phyloP scores from a whole-genome alignment of 2,888 invertebrate species.

The Chymomyza procnemis region DNA sequence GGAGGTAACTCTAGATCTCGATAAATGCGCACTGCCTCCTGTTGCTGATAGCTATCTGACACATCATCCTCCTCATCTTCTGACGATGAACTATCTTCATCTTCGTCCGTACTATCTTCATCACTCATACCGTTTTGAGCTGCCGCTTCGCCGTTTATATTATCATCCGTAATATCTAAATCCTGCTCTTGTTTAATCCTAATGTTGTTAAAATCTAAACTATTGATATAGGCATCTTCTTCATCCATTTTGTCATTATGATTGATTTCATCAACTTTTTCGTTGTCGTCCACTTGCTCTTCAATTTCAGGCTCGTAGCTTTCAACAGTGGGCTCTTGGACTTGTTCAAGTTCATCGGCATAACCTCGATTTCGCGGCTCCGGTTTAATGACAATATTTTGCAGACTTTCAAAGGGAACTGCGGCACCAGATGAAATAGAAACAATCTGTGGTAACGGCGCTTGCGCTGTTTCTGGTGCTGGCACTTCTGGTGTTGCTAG shows the following conservation, averaged over 20 bases:
- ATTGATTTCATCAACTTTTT: constrained; percentile 52
- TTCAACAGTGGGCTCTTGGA: neutral
- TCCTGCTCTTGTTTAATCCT: constrained; percentile 75
- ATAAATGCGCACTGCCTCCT: constrained; percentile 50
- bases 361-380: constrained; percentile 71
- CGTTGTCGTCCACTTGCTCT: neutral
- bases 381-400: constrained; percentile 57
- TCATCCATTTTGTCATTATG: constrained; percentile 52
- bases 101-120: constrained; percentile 30
- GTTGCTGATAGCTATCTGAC: constrained; percentile 18
- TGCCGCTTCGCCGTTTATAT: constrained; percentile 33
- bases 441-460: constrained; percentile 54
- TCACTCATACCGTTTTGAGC: constrained; percentile 30
- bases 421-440: constrained; percentile 54
- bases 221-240: constrained; percentile 56
- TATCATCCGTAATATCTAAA: constrained; percentile 63
- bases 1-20: constrained; percentile 57
- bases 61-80: constrained; percentile 56
- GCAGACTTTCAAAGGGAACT: constrained; percentile 33
- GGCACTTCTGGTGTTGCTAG: neutral
- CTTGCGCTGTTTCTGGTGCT: neutral
- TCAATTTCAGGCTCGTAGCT: neutral
- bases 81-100: constrained; percentile 46
- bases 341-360: constrained; percentile 47
- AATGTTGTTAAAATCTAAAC: constrained; percentile 68